A percentile compares a stretch with the other conserved stretches of the same genome.
These are phyloP conservation scores for Serinus canaria DNA, from an alignment of 2,113 vertebrate genomes.

Conservation along the genomic window DNA sequence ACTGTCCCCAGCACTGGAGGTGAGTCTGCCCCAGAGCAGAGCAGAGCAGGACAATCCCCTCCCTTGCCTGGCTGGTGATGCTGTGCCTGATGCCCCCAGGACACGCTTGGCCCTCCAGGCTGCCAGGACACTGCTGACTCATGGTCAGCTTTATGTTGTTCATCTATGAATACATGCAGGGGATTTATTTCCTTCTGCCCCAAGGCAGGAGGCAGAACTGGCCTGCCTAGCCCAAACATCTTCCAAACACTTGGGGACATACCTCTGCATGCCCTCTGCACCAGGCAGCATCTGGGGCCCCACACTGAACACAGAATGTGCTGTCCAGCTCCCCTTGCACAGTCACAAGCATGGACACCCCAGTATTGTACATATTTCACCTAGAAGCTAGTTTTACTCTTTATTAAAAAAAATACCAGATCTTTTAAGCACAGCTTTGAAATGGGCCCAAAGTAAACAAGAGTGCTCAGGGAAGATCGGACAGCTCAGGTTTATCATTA, in stretches of 20 bases:
- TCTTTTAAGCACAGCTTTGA: neutral
- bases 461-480: neutral
- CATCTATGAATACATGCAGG: neutral
- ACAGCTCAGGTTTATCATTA: neutral
- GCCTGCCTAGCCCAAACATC: neutral
- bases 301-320: neutral
- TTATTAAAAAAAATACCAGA: neutral
- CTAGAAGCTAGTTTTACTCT: neutral
- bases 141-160: neutral
- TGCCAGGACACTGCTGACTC: neutral
- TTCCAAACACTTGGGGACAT: neutral
- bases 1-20: fast-evolving
- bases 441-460: neutral
- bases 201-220: neutral
- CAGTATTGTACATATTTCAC: neutral
- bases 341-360: neutral
- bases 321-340: neutral
- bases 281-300: neutral
- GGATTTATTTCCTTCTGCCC: neutral
- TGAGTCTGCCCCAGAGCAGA: fast-evolving
- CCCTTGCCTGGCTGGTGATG: fast-evolving
- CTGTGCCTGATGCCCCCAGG: neutral
- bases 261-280: neutral
- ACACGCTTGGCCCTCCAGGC: fast-evolving
- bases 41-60: neutral